Evolutionary conservation across 2,113 vertebrate genomes (phyloP), one percentile per base, ranked within the genome.

Genomic region (Trachemys scripta): DNA sequence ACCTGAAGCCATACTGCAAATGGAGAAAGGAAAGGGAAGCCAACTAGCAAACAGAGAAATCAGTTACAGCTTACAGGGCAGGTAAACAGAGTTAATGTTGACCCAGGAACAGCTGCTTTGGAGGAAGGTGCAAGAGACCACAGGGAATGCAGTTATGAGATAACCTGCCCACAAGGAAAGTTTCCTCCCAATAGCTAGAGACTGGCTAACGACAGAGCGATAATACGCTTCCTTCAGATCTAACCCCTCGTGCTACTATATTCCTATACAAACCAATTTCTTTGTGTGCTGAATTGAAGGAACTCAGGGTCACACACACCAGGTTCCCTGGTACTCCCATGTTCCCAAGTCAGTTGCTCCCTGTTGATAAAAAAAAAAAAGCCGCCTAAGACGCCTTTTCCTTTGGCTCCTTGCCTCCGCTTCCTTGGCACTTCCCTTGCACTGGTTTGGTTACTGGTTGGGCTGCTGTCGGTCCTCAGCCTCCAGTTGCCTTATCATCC

Each of bases 71-170:
- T 93, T 96, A 97, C 96, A 96, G 92, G 90, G 85, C 85, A 96
- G 91, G 91, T 95, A 95, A 94, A 97, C 97, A 93, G 95, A 98
- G 96, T 97, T 96, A 97, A 97, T 97, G 96, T 95, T 97, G 95
- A 93, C 94, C 95, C 93, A 96, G 19, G 84, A 93, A 84, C 38
- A 93, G 90, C 72, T 24, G 8, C 87, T 92, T 86, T 88, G 75
- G 57, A 88, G 65, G 88, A 94, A 95, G 65, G 65, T 75, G 78
- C 72, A 91, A 94, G 83, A 93, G 95, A 90, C 31, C 49, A 42
- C 38, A 83, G 19, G 90, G 91, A 95, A 85, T 2, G 10, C 25
- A 92, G 53, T 78, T 2, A 69, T 31, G 59, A 88, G 87, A 42
- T 69, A 86, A 88, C 69, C 85, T 53, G 11, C 69, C 27, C 85